These are phyloP conservation scores for Oxyscelio sp. DNA, from an alignment of 2,888 invertebrate genomes.

Conservation along the genomic window DNA sequence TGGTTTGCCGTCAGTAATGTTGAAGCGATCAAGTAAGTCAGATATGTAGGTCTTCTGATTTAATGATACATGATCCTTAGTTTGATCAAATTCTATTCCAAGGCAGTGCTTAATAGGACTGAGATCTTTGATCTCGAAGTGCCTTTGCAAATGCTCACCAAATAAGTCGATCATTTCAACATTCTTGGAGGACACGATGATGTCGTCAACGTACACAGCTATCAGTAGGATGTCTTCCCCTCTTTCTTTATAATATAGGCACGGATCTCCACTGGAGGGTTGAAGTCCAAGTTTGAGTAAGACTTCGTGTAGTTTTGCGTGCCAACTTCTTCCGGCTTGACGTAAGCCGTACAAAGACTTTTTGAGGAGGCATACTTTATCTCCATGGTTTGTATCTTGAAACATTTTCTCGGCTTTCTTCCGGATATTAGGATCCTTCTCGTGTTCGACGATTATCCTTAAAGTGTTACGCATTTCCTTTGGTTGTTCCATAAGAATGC, in stretches of 20 bases:
- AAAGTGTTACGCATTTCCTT: conserved; percentile 5
- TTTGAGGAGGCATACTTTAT: neutral
- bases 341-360: conserved; percentile 32
- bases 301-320: neutral
- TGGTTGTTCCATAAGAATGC: conserved; percentile 16
- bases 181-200: neutral
- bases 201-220: neutral
- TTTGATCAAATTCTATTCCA: neutral
- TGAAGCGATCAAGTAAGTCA: conserved; percentile 16
- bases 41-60: conserved; percentile 5
- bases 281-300: neutral
- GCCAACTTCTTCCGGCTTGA: conserved; percentile 23
- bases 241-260: conserved; percentile 3
- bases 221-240: neutral
- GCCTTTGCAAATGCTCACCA: neutral
- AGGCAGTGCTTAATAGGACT: neutral
- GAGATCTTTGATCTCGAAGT: conserved; percentile 22
- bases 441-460: neutral
- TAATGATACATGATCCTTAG: neutral
- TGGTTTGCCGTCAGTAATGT: conserved; percentile 11
- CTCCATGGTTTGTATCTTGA: neutral
- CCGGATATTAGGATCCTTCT: neutral
- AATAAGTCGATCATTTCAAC: neutral
- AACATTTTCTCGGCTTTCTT: neutral
- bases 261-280: neutral